Evolutionary conservation across 2,113 vertebrate genomes (phyloP).

Genomic region (Embiotoca jacksoni): DNA sequence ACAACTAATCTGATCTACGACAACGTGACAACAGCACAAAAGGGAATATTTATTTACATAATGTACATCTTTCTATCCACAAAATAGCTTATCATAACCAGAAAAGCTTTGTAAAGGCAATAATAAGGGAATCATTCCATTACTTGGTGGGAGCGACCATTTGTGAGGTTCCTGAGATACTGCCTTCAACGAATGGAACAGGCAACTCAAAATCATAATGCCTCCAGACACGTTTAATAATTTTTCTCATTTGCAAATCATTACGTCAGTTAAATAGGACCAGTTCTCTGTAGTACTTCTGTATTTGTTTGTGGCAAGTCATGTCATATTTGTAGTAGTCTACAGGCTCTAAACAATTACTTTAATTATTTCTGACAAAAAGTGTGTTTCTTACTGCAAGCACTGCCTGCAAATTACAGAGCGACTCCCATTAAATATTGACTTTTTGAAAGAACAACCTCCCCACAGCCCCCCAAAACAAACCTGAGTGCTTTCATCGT

Average conservation of each 20-base stretch:
- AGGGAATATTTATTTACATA: not conserved
- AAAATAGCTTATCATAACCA: conserved; percentile 8
- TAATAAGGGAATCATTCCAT: conserved; percentile 17
- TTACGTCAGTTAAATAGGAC: not conserved
- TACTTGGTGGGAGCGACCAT: not conserved
- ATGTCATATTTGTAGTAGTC: not conserved
- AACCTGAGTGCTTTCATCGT: conserved; percentile 98
- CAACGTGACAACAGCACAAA: conserved; percentile 7
- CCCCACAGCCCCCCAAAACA: conserved; percentile 2
- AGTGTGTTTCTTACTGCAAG: not conserved
- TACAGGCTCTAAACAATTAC: not conserved
- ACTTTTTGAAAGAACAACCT: conserved; percentile 9
- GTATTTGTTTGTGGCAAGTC: not conserved
- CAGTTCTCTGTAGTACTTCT: not conserved
- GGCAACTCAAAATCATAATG: too few species aligned
- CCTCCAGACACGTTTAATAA: not conserved
- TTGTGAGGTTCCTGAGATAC: too few species aligned
- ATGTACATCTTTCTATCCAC: not conserved
- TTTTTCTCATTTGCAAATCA: conserved; percentile 6
- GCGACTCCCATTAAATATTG: conserved; percentile 14
- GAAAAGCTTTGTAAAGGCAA: conserved; percentile 6
- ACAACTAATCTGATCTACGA: not conserved
- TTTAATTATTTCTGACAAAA: conserved; percentile 11
- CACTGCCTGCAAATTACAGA: not conserved
- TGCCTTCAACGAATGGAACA: too few species aligned